Evolutionary conservation across 2,113 vertebrate genomes (phyloP).

Genomic region (Aix galericulata): DNA sequence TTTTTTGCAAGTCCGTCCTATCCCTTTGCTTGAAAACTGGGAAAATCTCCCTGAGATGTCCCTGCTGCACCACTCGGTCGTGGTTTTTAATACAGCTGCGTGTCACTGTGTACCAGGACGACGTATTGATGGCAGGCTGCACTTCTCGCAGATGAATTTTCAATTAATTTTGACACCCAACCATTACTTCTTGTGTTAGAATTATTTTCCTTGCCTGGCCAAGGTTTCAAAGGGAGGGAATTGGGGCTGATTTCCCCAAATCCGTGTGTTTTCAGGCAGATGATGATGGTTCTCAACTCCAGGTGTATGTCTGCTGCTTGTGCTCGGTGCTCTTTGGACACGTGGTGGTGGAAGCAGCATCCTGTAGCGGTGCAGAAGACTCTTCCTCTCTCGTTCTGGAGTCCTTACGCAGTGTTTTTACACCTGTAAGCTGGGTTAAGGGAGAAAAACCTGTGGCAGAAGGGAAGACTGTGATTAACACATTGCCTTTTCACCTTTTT

Average conservation of each 20-base stretch:
- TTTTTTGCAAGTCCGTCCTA: not conserved
- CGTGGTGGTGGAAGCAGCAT: not conserved
- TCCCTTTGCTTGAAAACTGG: not conserved
- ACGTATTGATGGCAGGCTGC: not conserved
- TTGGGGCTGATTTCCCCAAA: not conserved
- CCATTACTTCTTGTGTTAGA: not conserved
- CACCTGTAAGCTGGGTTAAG: not conserved
- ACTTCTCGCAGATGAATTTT: not conserved
- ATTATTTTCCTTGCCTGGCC: not conserved
- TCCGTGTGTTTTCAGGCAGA: not conserved
- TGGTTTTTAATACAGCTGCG: not conserved
- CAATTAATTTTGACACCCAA: not conserved
- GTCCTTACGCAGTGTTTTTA: not conserved
- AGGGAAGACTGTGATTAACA: not conserved
- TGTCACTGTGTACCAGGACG: not conserved
- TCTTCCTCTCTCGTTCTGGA: not conserved
- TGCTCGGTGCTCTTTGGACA: not conserved
- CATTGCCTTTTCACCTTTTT: not conserved
- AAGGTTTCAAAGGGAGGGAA: not conserved
- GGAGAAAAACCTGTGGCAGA: fast-evolving
- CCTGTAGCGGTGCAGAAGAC: not conserved
- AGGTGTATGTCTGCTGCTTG: not conserved
- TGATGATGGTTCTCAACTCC: not conserved
- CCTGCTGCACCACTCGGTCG: not conserved
- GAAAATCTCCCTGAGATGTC: not conserved